Conservation (phyloP, 2,797 vertebrate species). For the Chelon labrosus region DNA sequence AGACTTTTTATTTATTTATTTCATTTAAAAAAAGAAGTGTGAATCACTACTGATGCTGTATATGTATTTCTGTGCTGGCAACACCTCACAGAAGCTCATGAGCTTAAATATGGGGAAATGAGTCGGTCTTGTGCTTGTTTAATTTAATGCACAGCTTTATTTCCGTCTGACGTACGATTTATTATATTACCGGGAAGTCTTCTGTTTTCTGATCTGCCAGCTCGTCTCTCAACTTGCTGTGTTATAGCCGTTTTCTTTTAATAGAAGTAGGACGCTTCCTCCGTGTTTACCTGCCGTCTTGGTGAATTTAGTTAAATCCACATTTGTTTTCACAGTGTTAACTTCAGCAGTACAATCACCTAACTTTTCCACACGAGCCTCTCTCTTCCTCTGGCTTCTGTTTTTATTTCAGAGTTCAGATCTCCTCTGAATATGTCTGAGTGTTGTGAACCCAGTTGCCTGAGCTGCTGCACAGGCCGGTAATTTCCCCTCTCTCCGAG, state of each 20-base stretch:
- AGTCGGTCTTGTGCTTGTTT: neutral
- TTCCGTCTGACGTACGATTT: neutral
- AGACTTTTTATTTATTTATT: slow-evolving; percentile 2
- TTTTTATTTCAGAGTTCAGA: slow-evolving; percentile 8
- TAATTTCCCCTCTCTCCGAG: slow-evolving; percentile 49
- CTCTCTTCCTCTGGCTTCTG: neutral
- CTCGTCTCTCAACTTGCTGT: neutral
- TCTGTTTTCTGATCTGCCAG: slow-evolving; percentile 8
- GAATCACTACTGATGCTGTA: neutral
- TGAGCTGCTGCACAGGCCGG: slow-evolving; percentile 33
- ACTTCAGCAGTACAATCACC: neutral
- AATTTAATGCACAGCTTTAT: neutral
- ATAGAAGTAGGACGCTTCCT: slow-evolving; percentile 1
- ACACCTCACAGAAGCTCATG: neutral
- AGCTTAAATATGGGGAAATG: neutral
- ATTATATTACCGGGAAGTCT: neutral
- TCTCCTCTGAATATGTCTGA: slow-evolving; percentile 27
- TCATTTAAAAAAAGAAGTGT: neutral
- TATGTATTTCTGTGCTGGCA: neutral
- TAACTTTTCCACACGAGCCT: neutral
- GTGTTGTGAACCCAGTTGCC: slow-evolving; percentile 21
- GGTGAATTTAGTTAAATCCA: slow-evolving; percentile 27
- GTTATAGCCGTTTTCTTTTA: neutral
- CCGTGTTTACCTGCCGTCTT: slow-evolving; percentile 15
- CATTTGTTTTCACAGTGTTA: slow-evolving; percentile 10